Evolutionary conservation across 2,888 invertebrate species (phyloP), one percentile per base, ranked within the genome.

Genomic region (Folsomia candida): DNA sequence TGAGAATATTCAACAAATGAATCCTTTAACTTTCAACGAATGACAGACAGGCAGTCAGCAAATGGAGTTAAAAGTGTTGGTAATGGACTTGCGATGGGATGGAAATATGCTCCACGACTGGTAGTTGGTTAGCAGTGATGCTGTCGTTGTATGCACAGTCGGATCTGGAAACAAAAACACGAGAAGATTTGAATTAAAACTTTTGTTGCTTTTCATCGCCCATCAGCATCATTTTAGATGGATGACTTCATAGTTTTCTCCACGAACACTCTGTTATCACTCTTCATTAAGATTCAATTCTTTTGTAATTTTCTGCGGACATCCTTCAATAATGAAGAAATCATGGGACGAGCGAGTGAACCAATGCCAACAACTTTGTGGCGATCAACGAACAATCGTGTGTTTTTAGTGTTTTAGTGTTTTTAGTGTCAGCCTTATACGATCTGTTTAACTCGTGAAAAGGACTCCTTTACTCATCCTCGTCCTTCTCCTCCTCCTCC

Each of bases 281-380:
- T 60, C 20, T 37, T 64, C 63, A 64, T 64, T 64, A 64, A 37
- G 26, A 64, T 64, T 64, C 63, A 64, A 64, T 64, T 64, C 63
- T 47, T 51, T 60, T 24, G 24, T 14, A 54, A 54, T 54, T 22
- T 20, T 54, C 54, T 54, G 6, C 54, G 22, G 18, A 18, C 22
- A 54, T 6, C n/a, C 54, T 54, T 54, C 11, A 54, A 54, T 37
- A 14, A 37, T 37, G 37, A 37, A 37, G 37, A 37, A 37, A 37
- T 37, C 14, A 9, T 37, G 14, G 6, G 14, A 4, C 37, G 37
- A 37, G 37, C 37, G 14, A 37, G 37, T 4, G 6, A 37, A 37
- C 37, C 37, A 37, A 37, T 9, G 37, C 37, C 6, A 37, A 37
- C 37, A 37, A 37, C 37, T 37, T 37, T 37, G 37, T 37, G 37